Conservation (phyloP, 2,888 invertebrate species). For the Lithophane leautieri region DNA sequence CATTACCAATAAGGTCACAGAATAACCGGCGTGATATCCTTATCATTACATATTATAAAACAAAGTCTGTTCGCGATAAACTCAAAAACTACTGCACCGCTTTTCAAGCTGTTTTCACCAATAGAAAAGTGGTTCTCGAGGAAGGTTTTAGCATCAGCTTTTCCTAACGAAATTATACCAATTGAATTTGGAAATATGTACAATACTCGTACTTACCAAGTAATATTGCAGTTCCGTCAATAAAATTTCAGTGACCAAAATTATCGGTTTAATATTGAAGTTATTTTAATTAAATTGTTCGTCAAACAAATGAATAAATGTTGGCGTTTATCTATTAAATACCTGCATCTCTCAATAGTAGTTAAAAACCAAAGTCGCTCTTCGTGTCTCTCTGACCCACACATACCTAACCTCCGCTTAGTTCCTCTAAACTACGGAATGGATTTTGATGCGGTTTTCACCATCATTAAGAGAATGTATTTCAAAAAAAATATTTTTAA, state of each 20-base stretch:
- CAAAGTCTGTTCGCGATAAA: too few species aligned
- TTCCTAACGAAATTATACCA: not conserved
- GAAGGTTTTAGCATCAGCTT: too few species aligned
- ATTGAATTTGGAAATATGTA: not conserved
- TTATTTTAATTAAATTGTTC: constrained; percentile 1
- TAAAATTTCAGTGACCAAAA: not conserved
- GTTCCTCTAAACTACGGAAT: not conserved
- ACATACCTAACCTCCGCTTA: too few species aligned
- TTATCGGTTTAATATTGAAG: not conserved
- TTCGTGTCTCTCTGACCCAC: not conserved
- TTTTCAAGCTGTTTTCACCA: too few species aligned
- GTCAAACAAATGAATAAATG: not conserved
- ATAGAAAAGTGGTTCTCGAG: too few species aligned
- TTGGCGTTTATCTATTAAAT: not conserved
- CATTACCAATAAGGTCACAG: not conserved
- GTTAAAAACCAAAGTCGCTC: not conserved
- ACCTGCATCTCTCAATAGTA: not conserved
- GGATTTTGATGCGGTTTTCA: not conserved
- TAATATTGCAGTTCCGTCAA: constrained; percentile 6
- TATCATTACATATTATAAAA: too few species aligned
- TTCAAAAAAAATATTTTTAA: too few species aligned
- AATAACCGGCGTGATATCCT: too few species aligned
- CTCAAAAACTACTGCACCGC: too few species aligned
- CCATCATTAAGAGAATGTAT: too few species aligned
- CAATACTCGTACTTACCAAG: too few species aligned